A percentile compares a stretch with the other conserved stretches of the same genome.
Conservation (phyloP, 2,113 vertebrate genomes). For the Cyrtonyx montezumae region DNA sequence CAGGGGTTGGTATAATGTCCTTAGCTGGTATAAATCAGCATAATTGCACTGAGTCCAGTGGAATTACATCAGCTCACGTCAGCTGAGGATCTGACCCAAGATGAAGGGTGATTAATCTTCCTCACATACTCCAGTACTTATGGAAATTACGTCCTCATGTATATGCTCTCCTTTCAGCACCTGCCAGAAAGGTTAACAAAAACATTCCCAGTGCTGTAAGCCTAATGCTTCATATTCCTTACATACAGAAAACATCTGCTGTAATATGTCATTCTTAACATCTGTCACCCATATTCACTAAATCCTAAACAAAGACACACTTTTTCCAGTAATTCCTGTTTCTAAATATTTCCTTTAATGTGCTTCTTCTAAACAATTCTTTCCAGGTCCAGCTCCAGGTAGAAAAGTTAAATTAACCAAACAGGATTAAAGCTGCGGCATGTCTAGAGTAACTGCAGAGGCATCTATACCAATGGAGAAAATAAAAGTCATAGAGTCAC, state of each 20-base stretch:
- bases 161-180: constrained; percentile 58
- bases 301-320: constrained; percentile 45
- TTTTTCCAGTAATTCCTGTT: constrained; percentile 52
- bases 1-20: background rate
- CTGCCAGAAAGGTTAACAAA: constrained; percentile 64
- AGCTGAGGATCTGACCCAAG: background rate
- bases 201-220: constrained; percentile 24
- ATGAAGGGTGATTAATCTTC: constrained; percentile 49
- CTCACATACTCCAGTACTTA: background rate
- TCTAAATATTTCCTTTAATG: constrained; percentile 46
- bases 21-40: background rate
- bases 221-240: constrained; percentile 40
- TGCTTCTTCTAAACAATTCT: constrained; percentile 18
- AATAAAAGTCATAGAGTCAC: background rate
- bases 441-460: background rate
- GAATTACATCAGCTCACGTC: background rate
- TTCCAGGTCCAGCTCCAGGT: background rate
- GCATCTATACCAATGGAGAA: background rate
- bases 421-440: background rate
- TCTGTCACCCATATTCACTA: constrained; percentile 69
- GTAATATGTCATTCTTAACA: constrained; percentile 58
- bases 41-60: background rate
- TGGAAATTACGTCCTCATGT: constrained; percentile 35
- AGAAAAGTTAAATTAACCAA: constrained; percentile 14
- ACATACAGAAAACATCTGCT: constrained; percentile 61